Evolutionary conservation across 2,888 invertebrate genomes (phyloP).

Genomic region (Choreutis nemorana): DNA sequence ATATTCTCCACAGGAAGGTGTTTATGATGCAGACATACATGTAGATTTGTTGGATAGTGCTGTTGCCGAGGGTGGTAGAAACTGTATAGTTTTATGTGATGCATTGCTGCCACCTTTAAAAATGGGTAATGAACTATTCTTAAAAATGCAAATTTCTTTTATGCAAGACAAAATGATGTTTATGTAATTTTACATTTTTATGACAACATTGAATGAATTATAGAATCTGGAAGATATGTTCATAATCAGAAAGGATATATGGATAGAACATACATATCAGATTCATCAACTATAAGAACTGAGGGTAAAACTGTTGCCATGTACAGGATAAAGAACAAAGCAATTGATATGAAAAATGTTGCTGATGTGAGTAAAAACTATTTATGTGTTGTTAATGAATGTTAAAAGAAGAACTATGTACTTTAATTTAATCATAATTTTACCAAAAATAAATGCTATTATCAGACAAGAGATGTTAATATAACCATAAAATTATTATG

Average conservation of each 20-base stretch:
- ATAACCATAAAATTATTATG: too few relatives aligned
- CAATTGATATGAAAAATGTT: conserved; percentile 72
- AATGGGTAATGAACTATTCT: conserved; percentile 64
- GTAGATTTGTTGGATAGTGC: conserved; percentile 69
- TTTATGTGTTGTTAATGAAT: too few relatives aligned
- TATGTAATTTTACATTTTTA: conserved; percentile 3
- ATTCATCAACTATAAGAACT: conserved; percentile 64
- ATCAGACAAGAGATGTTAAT: too few relatives aligned
- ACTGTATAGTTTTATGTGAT: conserved; percentile 72
- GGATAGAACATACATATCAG: conserved; percentile 69
- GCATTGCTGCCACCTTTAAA: conserved; percentile 71
- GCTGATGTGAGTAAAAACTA: conserved; percentile 65
- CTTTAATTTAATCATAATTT: too few relatives aligned
- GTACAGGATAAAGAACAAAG: conserved; percentile 69
- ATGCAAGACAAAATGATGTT: too few relatives aligned
- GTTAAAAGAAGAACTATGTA: too few relatives aligned
- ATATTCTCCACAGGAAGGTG: conserved; percentile 68
- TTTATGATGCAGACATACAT: conserved; percentile 72
- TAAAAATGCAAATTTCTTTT: too few relatives aligned
- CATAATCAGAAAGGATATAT: conserved; percentile 49
- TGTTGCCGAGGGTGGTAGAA: conserved; percentile 67
- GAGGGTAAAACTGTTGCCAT: conserved; percentile 73
- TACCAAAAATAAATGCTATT: too few relatives aligned
- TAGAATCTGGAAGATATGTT: conserved; percentile 71
- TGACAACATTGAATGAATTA: too few relatives aligned